A percentile compares a stretch with the other conserved stretches of the same genome.
Evolutionary conservation across 2,113 vertebrate genomes (phyloP).

Genomic region (Sapajus apella): DNA sequence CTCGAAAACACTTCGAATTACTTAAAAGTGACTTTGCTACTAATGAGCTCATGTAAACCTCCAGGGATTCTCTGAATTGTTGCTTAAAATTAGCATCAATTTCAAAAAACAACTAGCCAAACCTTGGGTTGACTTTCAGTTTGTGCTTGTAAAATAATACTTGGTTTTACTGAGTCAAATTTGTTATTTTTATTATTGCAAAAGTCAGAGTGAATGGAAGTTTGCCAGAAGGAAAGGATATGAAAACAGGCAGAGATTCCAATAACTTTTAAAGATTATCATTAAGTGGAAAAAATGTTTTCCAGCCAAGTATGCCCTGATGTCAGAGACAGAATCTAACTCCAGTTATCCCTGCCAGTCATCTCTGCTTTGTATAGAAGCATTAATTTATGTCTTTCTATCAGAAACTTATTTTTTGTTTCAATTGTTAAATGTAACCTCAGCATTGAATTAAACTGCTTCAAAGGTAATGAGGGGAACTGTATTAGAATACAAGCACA

Average conservation of each 20-base stretch:
- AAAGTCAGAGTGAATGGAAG: conserved; percentile 29
- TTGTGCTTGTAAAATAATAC: conserved; percentile 66
- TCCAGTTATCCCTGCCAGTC: not conserved
- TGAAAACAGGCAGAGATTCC: conserved; percentile 50
- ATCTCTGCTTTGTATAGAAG: not conserved
- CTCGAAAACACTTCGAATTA: conserved; percentile 54
- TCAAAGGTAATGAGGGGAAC: not conserved
- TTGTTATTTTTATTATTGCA: conserved; percentile 57
- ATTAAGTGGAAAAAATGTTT: conserved; percentile 53
- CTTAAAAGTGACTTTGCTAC: conserved; percentile 52
- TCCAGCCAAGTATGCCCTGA: not conserved
- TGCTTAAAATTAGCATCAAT: conserved; percentile 62
- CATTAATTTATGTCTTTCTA: not conserved
- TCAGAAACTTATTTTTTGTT: not conserved
- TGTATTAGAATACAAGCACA: not conserved
- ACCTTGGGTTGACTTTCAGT: conserved; percentile 58
- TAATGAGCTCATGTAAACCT: conserved; percentile 50
- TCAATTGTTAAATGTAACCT: not conserved
- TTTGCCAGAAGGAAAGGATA: conserved; percentile 55
- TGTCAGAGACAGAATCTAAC: not conserved
- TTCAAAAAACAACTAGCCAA: conserved; percentile 64
- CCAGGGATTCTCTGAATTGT: conserved; percentile 49
- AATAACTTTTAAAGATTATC: conserved; percentile 49
- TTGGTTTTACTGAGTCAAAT: conserved; percentile 59
- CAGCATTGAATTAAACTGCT: not conserved